Evolutionary conservation across 2,888 invertebrate genomes (phyloP).

Genomic region (Aporophyla lueneburgensis): DNA sequence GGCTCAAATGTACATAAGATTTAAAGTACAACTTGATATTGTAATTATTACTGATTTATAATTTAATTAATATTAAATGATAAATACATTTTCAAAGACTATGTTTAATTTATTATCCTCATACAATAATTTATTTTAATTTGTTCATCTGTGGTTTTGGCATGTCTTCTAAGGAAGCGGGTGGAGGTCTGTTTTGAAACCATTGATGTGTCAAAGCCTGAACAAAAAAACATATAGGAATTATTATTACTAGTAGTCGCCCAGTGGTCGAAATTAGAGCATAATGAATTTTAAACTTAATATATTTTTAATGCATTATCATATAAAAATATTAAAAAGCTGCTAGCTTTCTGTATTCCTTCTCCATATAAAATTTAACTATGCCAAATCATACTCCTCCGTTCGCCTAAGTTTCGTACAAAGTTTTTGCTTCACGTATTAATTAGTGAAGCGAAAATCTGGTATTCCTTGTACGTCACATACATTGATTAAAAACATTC

Average conservation of each 20-base stretch:
- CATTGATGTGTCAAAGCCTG: constrained; percentile 94
- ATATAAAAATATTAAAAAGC: too few species aligned
- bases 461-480: too few species aligned
- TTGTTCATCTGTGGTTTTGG: constrained; percentile 91
- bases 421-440: not conserved
- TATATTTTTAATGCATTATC: too few species aligned
- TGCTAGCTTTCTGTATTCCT: too few species aligned
- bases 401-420: too few species aligned
- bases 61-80: constrained; percentile 71
- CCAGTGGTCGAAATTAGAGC: too few species aligned
- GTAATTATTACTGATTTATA: constrained; percentile 78
- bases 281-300: too few species aligned
- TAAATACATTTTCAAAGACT: constrained; percentile 70
- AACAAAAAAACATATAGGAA: constrained; percentile 64
- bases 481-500: not conserved
- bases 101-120: constrained; percentile 62
- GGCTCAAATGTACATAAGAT: constrained; percentile 81
- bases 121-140: constrained; percentile 69
- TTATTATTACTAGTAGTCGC: too few species aligned
- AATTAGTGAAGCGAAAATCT: too few species aligned
- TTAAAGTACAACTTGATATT: constrained; percentile 82
- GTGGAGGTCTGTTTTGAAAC: constrained; percentile 93
- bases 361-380: too few species aligned
- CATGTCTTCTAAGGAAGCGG: constrained; percentile 92
- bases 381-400: too few species aligned